Conservation (phyloP, 2,113 vertebrate species). For the Hydrochoerus hydrochaeris region DNA sequence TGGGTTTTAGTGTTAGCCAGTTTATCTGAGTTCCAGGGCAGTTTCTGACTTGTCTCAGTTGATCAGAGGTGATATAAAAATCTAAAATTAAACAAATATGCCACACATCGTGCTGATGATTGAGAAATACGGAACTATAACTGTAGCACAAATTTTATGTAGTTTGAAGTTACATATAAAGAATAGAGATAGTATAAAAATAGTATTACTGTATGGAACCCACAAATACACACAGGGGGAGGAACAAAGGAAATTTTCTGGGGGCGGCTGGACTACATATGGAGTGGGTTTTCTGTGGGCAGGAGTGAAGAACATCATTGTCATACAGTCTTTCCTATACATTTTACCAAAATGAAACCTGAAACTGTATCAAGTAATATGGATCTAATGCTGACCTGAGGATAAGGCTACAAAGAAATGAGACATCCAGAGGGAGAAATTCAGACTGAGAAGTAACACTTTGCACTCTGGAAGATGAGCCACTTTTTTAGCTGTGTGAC, state of each 20-base stretch:
- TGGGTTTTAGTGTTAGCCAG: background rate
- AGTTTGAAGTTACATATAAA: background rate
- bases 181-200: background rate
- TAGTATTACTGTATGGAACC: background rate
- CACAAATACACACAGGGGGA: background rate
- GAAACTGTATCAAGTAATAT: background rate
- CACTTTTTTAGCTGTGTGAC: background rate
- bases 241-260: background rate
- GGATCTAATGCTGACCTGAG: background rate
- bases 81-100: background rate
- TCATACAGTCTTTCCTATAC: background rate
- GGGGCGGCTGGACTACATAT: background rate
- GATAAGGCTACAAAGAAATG: background rate
- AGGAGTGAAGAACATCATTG: fast-evolving
- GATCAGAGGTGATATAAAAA: background rate
- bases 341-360: background rate
- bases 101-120: background rate
- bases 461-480: background rate
- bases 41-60: background rate
- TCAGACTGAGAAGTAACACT: background rate
- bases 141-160: background rate
- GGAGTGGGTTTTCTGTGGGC: background rate
- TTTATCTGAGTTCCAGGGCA: background rate
- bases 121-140: background rate
- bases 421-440: background rate